Evolutionary conservation across 1,140 invertebrate species (phyloP).

Genomic region (Colletes latitarsis): DNA sequence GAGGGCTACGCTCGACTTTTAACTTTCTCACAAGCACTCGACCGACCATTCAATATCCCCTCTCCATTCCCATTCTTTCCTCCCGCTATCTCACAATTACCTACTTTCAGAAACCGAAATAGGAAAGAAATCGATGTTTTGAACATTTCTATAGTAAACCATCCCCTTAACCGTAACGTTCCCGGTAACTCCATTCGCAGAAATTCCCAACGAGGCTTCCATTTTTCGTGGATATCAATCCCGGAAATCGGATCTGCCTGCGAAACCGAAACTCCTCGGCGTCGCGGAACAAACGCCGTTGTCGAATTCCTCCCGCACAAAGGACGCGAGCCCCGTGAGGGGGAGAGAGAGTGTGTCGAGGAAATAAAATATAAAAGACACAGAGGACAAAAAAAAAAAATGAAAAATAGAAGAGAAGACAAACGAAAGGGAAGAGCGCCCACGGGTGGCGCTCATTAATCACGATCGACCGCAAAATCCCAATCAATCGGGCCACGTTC

Average conservation of each 20-base stretch:
- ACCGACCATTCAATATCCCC: no score
- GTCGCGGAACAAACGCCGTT: neutral
- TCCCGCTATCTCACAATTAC: no score
- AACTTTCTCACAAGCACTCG: no score
- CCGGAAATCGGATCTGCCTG: no score
- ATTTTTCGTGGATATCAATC: constrained; percentile 7
- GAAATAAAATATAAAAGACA: constrained; percentile 5
- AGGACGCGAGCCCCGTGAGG: neutral
- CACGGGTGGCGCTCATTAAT: constrained; percentile 13
- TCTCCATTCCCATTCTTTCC: no score
- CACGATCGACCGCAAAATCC: constrained; percentile 19
- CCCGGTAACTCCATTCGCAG: no score
- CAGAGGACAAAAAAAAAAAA: neutral
- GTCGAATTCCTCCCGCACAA: neutral
- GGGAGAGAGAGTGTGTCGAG: neutral
- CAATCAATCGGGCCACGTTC: constrained; percentile 14
- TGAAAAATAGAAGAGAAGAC: no score
- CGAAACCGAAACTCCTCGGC: neutral
- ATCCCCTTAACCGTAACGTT: no score
- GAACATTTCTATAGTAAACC: no score
- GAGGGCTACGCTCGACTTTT: no score
- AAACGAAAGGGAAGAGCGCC: neutral
- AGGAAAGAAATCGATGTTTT: no score
- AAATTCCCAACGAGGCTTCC: neutral
- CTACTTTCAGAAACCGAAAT: no score